These are phyloP conservation scores for Matsumurasca onukii DNA, from an alignment of 1,140 invertebrate species.

Conservation along the genomic window DNA sequence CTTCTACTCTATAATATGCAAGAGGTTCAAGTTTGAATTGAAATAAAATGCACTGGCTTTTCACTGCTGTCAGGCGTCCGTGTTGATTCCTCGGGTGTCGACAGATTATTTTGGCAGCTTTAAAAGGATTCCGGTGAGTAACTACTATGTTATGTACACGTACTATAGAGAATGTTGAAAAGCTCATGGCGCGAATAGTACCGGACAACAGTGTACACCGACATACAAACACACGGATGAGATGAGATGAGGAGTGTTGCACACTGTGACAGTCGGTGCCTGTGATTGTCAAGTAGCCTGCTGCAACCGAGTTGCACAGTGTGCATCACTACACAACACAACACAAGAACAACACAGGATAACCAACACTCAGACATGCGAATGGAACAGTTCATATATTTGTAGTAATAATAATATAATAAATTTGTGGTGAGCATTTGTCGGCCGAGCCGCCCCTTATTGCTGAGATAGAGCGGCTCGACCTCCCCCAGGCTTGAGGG, in stretches of 20 bases:
- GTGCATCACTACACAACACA: too few relatives aligned
- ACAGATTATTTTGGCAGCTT: too few relatives aligned
- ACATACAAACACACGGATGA: neutral
- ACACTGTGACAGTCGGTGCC: neutral
- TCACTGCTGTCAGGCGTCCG: conserved; percentile 9
- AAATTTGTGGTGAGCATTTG: conserved; percentile 17
- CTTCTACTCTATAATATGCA: conserved; percentile 24
- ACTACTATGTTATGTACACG: too few relatives aligned
- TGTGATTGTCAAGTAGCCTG: neutral
- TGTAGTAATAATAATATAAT: conserved; percentile 25
- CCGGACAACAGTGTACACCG: neutral
- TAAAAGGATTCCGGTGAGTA: too few relatives aligned
- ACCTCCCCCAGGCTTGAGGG: neutral
- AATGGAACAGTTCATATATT: conserved; percentile 26
- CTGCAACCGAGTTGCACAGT: neutral
- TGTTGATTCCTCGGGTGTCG: too few relatives aligned
- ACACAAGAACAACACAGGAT: too few relatives aligned
- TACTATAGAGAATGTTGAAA: too few relatives aligned
- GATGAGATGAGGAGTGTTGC: neutral
- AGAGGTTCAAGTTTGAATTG: conserved; percentile 3
- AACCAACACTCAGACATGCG: conserved; percentile 17
- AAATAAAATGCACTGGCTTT: conserved; percentile 4
- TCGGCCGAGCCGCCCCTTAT: conserved; percentile 8
- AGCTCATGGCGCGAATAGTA: neutral
- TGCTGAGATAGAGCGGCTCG: conserved; percentile 1